Conservation (phyloP, 1,140 invertebrate genomes). For the Euschistus heros region DNA sequence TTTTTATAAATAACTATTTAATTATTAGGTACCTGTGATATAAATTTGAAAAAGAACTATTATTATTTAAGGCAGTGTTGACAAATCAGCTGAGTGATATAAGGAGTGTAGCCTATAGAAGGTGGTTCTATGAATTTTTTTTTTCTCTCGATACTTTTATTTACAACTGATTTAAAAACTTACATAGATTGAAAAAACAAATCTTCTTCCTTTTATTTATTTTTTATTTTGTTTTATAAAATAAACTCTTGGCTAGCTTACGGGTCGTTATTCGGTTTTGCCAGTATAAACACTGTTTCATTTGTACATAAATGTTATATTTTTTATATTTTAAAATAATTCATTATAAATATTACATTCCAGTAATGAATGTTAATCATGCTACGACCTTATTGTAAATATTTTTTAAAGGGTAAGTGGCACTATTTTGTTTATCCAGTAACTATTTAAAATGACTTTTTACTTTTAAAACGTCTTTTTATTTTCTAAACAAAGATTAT, state of each 20-base stretch:
- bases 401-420: constrained; percentile 7
- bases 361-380: constrained; percentile 1
- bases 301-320: constrained; percentile 16
- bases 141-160: too few relatives aligned
- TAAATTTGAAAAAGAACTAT: constrained; percentile 17
- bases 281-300: constrained; percentile 13
- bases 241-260: too few relatives aligned
- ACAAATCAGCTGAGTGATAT: not conserved
- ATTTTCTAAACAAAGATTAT: too few relatives aligned
- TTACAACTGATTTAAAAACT: too few relatives aligned
- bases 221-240: too few relatives aligned
- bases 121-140: too few relatives aligned
- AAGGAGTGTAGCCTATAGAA: not conserved
- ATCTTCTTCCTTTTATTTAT: too few relatives aligned
- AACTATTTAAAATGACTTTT: not conserved
- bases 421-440: not conserved
- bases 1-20: constrained; percentile 1
- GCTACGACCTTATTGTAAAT: not conserved
- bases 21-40: constrained; percentile 21
- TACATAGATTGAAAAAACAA: too few relatives aligned
- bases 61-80: constrained; percentile 7
- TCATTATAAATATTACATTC: constrained; percentile 4
- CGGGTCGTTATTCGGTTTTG: too few relatives aligned
- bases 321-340: constrained; percentile 14
- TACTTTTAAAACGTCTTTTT: not conserved